phyloP scores from a whole-genome alignment of 2,888 invertebrate genomes.

The Calliopum simillimum region DNA sequence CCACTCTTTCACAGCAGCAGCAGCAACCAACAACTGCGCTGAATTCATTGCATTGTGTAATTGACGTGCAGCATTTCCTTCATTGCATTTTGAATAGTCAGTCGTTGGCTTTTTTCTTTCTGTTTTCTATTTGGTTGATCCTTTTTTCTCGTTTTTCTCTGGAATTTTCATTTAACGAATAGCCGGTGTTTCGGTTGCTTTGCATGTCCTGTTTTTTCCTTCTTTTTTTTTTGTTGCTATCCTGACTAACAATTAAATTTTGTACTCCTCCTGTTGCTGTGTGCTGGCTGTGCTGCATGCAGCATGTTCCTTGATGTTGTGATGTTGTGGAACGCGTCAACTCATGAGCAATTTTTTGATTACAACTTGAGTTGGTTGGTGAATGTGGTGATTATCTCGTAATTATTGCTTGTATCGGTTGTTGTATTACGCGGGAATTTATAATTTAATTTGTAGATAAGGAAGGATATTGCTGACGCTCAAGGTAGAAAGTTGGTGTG shows the following conservation, averaged over 20 bases:
- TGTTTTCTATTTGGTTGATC: not conserved
- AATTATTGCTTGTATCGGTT: not conserved
- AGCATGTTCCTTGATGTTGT: not conserved
- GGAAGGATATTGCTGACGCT: too few relatives aligned
- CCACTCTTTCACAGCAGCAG: too few relatives aligned
- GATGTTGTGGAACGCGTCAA: not conserved
- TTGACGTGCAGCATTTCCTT: constrained; percentile 7
- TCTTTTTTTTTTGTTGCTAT: too few relatives aligned
- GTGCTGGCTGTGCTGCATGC: not conserved
- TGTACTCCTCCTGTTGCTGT: not conserved
- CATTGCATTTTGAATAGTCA: constrained; percentile 38
- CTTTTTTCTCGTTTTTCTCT: too few relatives aligned
- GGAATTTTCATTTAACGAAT: too few relatives aligned
- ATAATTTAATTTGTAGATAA: constrained; percentile 1
- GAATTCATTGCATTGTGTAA: too few relatives aligned
- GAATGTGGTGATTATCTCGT: constrained; percentile 12
- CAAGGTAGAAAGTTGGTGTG: too few relatives aligned
- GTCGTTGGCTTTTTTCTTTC: constrained; percentile 38
- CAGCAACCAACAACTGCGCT: too few relatives aligned
- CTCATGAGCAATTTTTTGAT: constrained; percentile 5
- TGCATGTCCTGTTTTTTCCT: not conserved
- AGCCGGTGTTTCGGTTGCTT: not conserved
- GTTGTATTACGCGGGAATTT: constrained; percentile 2
- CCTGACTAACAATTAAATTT: too few relatives aligned
- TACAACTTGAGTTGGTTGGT: not conserved